Evolutionary conservation across 2,113 vertebrate genomes (phyloP), one percentile per base, ranked within the genome.

Genomic region (Lutjanus erythropterus): DNA sequence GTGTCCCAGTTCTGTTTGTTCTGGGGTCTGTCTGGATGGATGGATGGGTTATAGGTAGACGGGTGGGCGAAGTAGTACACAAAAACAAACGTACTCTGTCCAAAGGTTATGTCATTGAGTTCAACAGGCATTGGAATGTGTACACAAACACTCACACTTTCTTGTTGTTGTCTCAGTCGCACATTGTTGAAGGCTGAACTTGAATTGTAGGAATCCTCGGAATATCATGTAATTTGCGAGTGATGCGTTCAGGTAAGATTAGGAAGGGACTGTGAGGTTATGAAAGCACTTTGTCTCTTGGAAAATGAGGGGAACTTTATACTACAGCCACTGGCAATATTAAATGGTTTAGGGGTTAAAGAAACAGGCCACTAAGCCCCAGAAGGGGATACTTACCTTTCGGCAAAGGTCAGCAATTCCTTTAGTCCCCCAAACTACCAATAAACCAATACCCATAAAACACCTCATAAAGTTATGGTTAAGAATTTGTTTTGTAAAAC

Each of bases 91-190:
- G 12, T 19, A 46, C 27, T 64, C 4, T 56, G 58, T 61, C 14
- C 23, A 58, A n/a, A 85, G 59, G 60, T 80, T 23, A 55, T 72
- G 67, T 27, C 61, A 72, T 18, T 62, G 46, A 76, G 72, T 84
- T 83, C 71, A 85, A n/a, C 61, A 16, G 55, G 31, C 23, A 9
- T 5, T 47, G 29, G 5, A n/a, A 56, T 49, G 4, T 49, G 50
- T 29, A 74, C 59, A 39, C 21, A 75, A n/a, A 42, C 23, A 49
- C 41, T 19, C 25, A 21, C 47, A 33, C 29, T 11, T 29, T 12
- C 33, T 21, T 50, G 6, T 55, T 7, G 72, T 52, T 62, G 1
- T 15, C 7, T 29, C 35, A 21, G 49, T 58, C 9, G 23, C 21
- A n/a, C 25, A 64, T 11, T 71, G 50, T 18, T 64, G 21, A 31